Percentiles rank a stretch among this genome's conserved stretches.
Evolutionary conservation across 2,797 vertebrate species (phyloP).

Genomic region (Eulemur coronatus): DNA sequence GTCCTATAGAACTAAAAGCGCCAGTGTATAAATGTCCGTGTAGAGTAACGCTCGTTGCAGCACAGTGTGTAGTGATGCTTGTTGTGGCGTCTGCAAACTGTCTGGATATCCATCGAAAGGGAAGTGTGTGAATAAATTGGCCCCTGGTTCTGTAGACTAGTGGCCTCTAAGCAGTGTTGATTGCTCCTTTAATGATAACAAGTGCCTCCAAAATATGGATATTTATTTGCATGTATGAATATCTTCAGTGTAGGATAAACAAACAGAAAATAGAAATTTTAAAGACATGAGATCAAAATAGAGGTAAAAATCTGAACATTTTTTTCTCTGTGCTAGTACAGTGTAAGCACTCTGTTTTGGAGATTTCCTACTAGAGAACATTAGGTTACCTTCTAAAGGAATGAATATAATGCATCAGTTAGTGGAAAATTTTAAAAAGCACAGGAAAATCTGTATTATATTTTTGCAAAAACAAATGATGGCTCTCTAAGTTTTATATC

Average conservation of each 20-base stretch:
- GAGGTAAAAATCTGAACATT: neutral
- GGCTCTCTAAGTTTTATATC: neutral
- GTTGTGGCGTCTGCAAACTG: neutral
- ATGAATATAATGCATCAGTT: neutral
- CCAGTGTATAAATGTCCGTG: fast-evolving
- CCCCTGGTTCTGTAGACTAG: neutral
- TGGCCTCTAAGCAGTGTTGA: neutral
- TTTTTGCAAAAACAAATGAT: neutral
- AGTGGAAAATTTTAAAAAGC: neutral
- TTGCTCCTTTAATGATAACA: neutral
- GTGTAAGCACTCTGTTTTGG: neutral
- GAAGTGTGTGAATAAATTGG: neutral
- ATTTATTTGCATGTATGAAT: neutral
- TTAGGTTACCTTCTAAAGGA: neutral
- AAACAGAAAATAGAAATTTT: conserved; percentile 1
- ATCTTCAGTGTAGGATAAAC: neutral
- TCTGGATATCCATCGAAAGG: no score
- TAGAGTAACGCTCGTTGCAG: neutral
- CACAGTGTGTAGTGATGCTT: neutral
- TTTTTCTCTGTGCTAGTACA: neutral
- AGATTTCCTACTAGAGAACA: neutral
- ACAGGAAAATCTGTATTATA: neutral
- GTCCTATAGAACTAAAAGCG: neutral
- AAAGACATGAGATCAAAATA: conserved; percentile 9
- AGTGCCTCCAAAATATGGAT: neutral